phyloP scores from a whole-genome alignment of 2,113 vertebrate genomes.

The Poeciliopsis occidentalis region DNA sequence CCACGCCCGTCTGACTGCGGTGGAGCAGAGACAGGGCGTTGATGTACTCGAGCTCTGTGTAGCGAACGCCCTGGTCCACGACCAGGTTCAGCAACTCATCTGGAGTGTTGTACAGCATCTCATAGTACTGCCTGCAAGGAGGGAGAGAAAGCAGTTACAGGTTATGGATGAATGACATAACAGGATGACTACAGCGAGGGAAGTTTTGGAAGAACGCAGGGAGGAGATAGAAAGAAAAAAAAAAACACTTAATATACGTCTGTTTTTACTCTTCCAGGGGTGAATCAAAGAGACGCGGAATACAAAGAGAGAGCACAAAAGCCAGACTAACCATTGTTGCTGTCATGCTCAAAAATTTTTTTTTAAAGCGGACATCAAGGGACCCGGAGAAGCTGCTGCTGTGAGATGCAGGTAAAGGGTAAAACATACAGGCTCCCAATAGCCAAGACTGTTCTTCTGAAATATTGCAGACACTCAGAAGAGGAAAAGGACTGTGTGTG shows the following conservation, averaged over 20 bases:
- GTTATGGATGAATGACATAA: conserved; percentile 3
- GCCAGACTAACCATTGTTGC: conserved; percentile 36
- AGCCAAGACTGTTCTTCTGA: conserved; percentile 47
- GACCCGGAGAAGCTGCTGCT: conserved; percentile 26
- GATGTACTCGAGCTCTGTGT: conserved; percentile 98
- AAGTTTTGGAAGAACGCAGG: not conserved
- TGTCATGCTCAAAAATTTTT: conserved; percentile 48
- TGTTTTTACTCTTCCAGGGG: conserved; percentile 17
- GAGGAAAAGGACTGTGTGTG: conserved; percentile 20
- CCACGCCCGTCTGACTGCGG: conserved; percentile 96
- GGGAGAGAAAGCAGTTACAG: not conserved
- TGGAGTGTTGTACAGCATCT: conserved; percentile 97
- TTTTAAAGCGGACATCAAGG: conserved; percentile 49
- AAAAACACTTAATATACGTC: conserved; percentile 20
- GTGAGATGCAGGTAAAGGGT: conserved; percentile 21
- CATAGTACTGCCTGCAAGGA: conserved; percentile 91
- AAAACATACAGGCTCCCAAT: conserved; percentile 42
- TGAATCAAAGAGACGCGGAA: conserved; percentile 30
- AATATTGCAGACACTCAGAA: conserved; percentile 48
- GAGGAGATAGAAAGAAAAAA: conserved; percentile 1
- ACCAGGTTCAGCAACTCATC: conserved; percentile 97
- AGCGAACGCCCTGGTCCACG: conserved; percentile 98
- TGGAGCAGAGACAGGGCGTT: conserved; percentile 94
- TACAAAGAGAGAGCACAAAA: conserved; percentile 50
- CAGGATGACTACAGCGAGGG: not conserved